Evolutionary conservation across 2,113 vertebrate genomes (phyloP).

Genomic region (Limanda limanda): DNA sequence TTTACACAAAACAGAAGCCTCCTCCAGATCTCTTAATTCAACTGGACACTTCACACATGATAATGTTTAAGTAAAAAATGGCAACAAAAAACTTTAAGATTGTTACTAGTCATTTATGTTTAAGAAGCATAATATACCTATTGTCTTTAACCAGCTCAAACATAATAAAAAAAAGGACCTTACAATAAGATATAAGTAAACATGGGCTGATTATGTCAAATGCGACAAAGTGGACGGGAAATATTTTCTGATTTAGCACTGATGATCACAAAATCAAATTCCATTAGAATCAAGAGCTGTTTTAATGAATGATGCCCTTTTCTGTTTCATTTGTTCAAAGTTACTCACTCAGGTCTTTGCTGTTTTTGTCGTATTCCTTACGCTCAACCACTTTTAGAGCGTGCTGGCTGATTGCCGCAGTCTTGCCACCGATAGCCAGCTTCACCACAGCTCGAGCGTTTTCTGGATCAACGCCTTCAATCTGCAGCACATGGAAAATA

Average conservation of each 20-base stretch:
- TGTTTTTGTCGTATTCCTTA: constrained; percentile 86
- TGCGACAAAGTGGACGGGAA: background rate
- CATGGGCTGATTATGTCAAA: background rate
- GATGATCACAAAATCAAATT: background rate
- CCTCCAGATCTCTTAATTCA: too few relatives aligned
- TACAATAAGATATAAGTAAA: too few relatives aligned
- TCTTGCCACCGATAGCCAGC: constrained; percentile 83
- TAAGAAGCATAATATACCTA: too few relatives aligned
- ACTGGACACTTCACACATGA: too few relatives aligned
- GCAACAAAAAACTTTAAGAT: too few relatives aligned
- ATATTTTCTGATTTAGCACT: background rate
- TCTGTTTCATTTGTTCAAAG: background rate
- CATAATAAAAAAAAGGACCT: background rate
- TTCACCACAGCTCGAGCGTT: constrained; percentile 89
- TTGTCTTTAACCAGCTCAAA: background rate
- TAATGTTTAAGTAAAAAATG: too few relatives aligned
- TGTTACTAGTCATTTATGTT: too few relatives aligned
- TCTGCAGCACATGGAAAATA: constrained; percentile 69
- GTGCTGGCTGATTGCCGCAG: constrained; percentile 88
- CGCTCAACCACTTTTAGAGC: constrained; percentile 80
- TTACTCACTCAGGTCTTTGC: constrained; percentile 86
- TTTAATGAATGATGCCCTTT: too few relatives aligned
- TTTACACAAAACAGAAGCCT: too few relatives aligned
- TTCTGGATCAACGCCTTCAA: constrained; percentile 91
- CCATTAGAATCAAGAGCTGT: background rate